Percentiles rank a stretch among this genome's conserved stretches.
Evolutionary conservation across 1,140 invertebrate species (phyloP).

Genomic region (Drosophila nebulosa): DNA sequence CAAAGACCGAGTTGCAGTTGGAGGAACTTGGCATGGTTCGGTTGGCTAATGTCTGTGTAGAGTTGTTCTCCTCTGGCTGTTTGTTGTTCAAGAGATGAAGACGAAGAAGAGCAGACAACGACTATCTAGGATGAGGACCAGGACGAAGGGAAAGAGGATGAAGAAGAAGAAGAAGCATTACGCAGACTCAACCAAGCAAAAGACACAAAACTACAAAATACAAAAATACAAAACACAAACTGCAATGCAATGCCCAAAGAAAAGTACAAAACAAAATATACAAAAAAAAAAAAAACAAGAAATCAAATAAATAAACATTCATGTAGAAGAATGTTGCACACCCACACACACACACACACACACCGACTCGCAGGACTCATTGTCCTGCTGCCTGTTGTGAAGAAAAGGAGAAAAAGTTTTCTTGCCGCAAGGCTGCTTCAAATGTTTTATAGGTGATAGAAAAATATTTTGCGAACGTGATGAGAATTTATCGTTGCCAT

Average conservation of each 20-base stretch:
- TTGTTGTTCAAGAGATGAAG: slow-evolving; percentile 22
- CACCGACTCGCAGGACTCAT: slow-evolving; percentile 26
- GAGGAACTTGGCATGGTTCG: slow-evolving; percentile 15
- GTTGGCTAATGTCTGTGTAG: slow-evolving; percentile 50
- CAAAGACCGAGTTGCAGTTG: slow-evolving; percentile 23
- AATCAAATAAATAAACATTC: slow-evolving; percentile 75
- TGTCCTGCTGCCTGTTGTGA: slow-evolving; percentile 26
- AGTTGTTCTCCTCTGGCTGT: slow-evolving; percentile 32
- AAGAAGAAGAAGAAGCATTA: slow-evolving; percentile 22
- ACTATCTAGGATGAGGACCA: not conserved
- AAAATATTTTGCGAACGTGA: slow-evolving; percentile 77
- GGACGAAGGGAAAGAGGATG: not conserved
- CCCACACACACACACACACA: slow-evolving; percentile 13
- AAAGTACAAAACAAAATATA: too few species aligned
- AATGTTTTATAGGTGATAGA: slow-evolving; percentile 78
- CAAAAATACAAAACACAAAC: slow-evolving; percentile 8
- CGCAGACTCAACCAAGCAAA: slow-evolving; percentile 46
- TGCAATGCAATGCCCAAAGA: not conserved
- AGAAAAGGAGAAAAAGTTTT: slow-evolving; percentile 42
- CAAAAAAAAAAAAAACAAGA: slow-evolving; percentile 34
- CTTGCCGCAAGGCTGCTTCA: slow-evolving; percentile 61
- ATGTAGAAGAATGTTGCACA: slow-evolving; percentile 57
- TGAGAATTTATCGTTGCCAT: slow-evolving; percentile 70
- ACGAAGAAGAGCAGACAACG: not conserved
- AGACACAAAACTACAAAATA: slow-evolving; percentile 45